A percentile compares a stretch with the other conserved stretches of the same genome.
Evolutionary conservation across 2,888 invertebrate genomes (phyloP).

Genomic region (Gibbula magus): DNA sequence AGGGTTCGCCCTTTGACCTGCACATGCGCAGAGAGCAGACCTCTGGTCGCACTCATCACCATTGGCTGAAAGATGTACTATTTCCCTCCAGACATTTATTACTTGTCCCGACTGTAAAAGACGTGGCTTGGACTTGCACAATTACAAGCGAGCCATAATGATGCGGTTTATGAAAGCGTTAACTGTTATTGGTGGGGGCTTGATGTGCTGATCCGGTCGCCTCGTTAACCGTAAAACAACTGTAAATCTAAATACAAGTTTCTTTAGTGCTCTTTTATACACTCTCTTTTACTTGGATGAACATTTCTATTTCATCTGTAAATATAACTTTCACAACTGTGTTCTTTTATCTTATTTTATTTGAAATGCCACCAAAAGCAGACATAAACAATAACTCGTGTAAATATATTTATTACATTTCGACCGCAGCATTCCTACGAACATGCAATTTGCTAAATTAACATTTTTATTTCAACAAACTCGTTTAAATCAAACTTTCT

Average conservation of each 20-base stretch:
- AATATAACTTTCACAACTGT: neutral
- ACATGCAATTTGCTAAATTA: too few species aligned
- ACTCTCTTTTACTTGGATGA: neutral
- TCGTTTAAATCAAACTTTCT: too few species aligned
- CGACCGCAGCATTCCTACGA: too few species aligned
- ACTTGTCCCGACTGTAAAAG: slow-evolving; percentile 16
- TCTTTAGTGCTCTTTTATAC: slow-evolving; percentile 4
- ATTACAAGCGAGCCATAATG: neutral
- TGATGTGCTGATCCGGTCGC: neutral
- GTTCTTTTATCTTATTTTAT: too few species aligned
- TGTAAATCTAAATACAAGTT: slow-evolving; percentile 17
- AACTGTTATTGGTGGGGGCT: neutral
- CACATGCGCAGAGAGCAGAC: slow-evolving; percentile 2
- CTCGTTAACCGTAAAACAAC: slow-evolving; percentile 4
- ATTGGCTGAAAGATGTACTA: slow-evolving; percentile 20
- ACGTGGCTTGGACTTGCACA: slow-evolving; percentile 3
- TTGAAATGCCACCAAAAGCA: too few species aligned
- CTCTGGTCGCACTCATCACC: slow-evolving; percentile 1
- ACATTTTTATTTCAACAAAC: too few species aligned
- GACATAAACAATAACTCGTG: too few species aligned
- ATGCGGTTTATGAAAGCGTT: slow-evolving; percentile 9
- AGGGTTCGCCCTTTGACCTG: neutral
- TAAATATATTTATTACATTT: too few species aligned
- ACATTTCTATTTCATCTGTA: neutral
- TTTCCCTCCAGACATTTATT: slow-evolving; percentile 14